A percentile compares a stretch with the other conserved stretches of the same genome.
phyloP scores from a whole-genome alignment of 2,113 vertebrate species.

The Calypte anna region DNA sequence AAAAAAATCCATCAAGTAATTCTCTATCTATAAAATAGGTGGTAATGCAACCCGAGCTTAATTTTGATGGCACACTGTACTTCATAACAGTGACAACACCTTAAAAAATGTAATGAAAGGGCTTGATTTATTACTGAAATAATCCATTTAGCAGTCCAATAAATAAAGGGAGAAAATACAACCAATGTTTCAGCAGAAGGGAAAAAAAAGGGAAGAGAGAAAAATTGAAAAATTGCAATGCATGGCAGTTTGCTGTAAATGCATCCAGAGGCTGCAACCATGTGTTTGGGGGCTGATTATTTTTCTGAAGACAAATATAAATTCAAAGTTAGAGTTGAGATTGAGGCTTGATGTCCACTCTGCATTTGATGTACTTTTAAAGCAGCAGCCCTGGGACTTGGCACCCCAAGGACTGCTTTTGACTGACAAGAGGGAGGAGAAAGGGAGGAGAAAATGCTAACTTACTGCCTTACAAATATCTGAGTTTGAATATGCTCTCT shows the following conservation, averaged over 20 bases:
- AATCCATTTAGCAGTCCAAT: conserved; percentile 71
- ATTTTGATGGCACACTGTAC: conserved; percentile 71
- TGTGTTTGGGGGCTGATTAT: background rate
- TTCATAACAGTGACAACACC: conserved; percentile 73
- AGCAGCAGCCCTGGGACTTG: background rate
- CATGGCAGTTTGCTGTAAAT: conserved; percentile 33
- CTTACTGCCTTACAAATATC: background rate
- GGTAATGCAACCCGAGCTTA: conserved; percentile 71
- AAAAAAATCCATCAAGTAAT: conserved; percentile 63
- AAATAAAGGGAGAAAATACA: conserved; percentile 73
- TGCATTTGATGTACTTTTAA: background rate
- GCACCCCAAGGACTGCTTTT: background rate
- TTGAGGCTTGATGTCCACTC: background rate
- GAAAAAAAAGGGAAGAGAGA: background rate
- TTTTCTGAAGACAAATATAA: conserved; percentile 5
- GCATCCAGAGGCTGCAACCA: background rate
- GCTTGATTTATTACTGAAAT: conserved; percentile 69
- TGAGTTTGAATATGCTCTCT: background rate
- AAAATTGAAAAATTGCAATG: conserved; percentile 57
- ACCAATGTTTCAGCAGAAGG: conserved; percentile 25
- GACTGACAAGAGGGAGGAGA: background rate
- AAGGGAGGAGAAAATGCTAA: background rate
- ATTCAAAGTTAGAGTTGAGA: background rate
- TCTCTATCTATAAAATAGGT: conserved; percentile 64
- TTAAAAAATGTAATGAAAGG: conserved; percentile 71